Evolutionary conservation across 2,113 vertebrate species (phyloP).

Genomic region (Synodontis membranacea): DNA sequence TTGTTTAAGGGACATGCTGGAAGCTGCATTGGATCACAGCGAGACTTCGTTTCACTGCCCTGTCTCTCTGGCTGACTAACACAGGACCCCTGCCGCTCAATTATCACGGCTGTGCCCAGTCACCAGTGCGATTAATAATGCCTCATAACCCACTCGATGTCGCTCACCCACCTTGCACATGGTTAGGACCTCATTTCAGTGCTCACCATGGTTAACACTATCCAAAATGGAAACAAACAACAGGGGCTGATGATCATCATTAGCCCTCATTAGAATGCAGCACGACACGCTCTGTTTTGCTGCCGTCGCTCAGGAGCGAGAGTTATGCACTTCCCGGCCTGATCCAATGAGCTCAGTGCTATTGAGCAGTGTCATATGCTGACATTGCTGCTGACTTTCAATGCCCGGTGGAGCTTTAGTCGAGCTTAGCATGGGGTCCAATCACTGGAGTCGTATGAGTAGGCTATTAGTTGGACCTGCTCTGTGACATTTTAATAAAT

Average conservation of each 20-base stretch:
- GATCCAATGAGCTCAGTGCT: slow-evolving; percentile 1
- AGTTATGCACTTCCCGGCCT: slow-evolving; percentile 5
- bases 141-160: slow-evolving; percentile 40
- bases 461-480: background rate
- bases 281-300: slow-evolving; percentile 7
- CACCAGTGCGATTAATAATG: slow-evolving; percentile 46
- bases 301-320: background rate
- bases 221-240: slow-evolving; percentile 42
- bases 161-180: slow-evolving; percentile 47
- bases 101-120: slow-evolving; percentile 47
- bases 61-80: slow-evolving; percentile 45
- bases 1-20: slow-evolving; percentile 30
- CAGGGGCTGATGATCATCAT: slow-evolving; percentile 16
- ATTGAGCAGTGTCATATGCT: slow-evolving; percentile 1
- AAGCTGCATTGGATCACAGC: slow-evolving; percentile 34
- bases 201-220: slow-evolving; percentile 35
- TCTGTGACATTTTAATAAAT: slow-evolving; percentile 6
- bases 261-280: slow-evolving; percentile 34
- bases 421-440: background rate
- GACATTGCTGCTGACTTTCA: slow-evolving; percentile 17
- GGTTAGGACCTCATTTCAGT: slow-evolving; percentile 33
- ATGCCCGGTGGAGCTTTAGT: background rate
- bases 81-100: slow-evolving; percentile 44
- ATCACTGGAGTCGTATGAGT: background rate
- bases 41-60: slow-evolving; percentile 23